Evolutionary conservation across 2,888 invertebrate species (phyloP), one percentile per base, ranked within the genome.

Genomic region (Caprella mutica): DNA sequence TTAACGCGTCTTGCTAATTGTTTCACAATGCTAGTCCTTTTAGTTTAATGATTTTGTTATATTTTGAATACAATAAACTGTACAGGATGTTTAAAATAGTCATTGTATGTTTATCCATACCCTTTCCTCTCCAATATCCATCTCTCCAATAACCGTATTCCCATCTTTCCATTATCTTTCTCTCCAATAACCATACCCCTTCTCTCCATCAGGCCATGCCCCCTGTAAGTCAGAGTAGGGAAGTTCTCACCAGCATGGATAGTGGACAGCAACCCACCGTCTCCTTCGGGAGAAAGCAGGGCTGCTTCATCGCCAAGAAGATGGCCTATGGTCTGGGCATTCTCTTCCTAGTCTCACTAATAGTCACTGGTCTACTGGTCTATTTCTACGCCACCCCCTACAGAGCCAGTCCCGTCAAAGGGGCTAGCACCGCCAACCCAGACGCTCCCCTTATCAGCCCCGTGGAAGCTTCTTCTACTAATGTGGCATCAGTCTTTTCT

Each of bases 311-410:
- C 52, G 82, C 84, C 24, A 79, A 80, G 66, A 79, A 80, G 60
- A 78, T 83, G 14, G 78, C 79, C 5, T 73, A 81, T 48, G 73
- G 85, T 19, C 55, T 69, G 26, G 75, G 77, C 4, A 73, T 81
- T 39, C 77, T 83, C 62, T 84, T 85, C 69, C 70, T 81, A 1
- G 75, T 80, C 65, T 80, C 81, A 8, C 71, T 86, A 50, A 76
- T 85, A 26, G 81, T 81, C 42, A 84, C 84, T 2, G 84, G 84
- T 6, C 77, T 87, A 30, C 73, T 86, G 65, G 85, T 86, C 23
- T 85, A 86, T 71, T 84, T 84, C 72, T 81, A 85, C 67, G 81
- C 83, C 17, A 48, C 48, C 2, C 48, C 48, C 6, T 21, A 48
- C n/a, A 21, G 48, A 12, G n/a, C 27, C 30, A 30, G 30, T 26